Percentiles rank a stretch among this genome's conserved stretches.
These are phyloP conservation scores for Toxotes jaculatrix DNA, from an alignment of 2,113 vertebrate genomes.

Conservation along the genomic window DNA sequence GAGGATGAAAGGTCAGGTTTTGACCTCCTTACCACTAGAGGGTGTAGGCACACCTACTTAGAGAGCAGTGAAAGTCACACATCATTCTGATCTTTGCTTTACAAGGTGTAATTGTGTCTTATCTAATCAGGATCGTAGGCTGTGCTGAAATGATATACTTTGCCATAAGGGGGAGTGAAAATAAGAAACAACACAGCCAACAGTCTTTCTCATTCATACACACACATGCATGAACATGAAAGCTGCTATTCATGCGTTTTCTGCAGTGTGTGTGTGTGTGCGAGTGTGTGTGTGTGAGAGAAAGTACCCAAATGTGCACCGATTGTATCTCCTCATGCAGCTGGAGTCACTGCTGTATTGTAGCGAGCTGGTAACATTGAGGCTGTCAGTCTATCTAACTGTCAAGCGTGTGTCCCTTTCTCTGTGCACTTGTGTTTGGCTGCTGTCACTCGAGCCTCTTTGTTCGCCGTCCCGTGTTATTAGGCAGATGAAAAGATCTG, in stretches of 20 bases:
- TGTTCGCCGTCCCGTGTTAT: constrained; percentile 56
- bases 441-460: constrained; percentile 64
- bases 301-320: not conserved
- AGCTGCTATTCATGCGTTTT: not conserved
- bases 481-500: constrained; percentile 71
- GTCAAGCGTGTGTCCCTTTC: constrained; percentile 5
- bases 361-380: not conserved
- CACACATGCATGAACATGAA: not conserved
- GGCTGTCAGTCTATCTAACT: constrained; percentile 30
- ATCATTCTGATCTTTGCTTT: not conserved
- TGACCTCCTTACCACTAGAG: constrained; percentile 71
- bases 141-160: not conserved
- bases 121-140: constrained; percentile 6
- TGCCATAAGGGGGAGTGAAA: not conserved
- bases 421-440: constrained; percentile 41
- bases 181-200: not conserved
- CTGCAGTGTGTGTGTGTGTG: not conserved
- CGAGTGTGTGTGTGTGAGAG: not conserved
- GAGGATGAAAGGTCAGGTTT: constrained; percentile 20
- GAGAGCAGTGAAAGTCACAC: not conserved
- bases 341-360: not conserved
- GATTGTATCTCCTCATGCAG: not conserved
- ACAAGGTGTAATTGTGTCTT: constrained; percentile 10
- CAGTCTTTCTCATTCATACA: not conserved
- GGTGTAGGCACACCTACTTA: constrained; percentile 47